These are phyloP conservation scores for Melanotaenia boesemani DNA, from an alignment of 2,797 vertebrate species.

Conservation along the genomic window DNA sequence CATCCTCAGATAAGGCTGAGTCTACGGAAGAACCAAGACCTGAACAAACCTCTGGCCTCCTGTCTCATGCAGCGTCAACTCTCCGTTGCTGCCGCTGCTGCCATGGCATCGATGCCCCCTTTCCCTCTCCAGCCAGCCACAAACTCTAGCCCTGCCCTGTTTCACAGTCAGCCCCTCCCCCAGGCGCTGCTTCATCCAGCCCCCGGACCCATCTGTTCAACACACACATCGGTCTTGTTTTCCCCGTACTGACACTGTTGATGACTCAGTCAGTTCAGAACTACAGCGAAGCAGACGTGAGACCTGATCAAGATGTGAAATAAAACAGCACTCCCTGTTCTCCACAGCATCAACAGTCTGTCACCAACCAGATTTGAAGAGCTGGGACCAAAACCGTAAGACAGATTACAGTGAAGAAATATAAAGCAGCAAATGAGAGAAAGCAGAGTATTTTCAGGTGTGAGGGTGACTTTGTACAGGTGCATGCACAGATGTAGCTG, in stretches of 20 bases:
- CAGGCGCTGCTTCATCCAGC: constrained; percentile 88
- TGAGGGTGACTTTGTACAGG: constrained; percentile 63
- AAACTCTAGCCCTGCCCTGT: constrained; percentile 85
- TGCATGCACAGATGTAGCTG: constrained; percentile 43
- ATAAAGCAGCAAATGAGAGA: constrained; percentile 3
- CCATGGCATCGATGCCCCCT: constrained; percentile 85
- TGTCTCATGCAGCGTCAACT: constrained; percentile 87
- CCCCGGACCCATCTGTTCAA: constrained; percentile 88
- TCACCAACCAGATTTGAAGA: constrained; percentile 19
- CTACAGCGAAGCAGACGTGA: constrained; percentile 13
- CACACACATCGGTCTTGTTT: constrained; percentile 90
- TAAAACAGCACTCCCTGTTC: constrained; percentile 11
- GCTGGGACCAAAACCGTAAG: neutral
- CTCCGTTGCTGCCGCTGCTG: constrained; percentile 85
- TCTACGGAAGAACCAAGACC: constrained; percentile 88
- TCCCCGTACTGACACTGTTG: constrained; percentile 88
- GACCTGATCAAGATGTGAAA: constrained; percentile 36
- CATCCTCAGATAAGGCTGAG: constrained; percentile 86
- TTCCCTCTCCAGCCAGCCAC: constrained; percentile 87
- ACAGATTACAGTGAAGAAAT: neutral
- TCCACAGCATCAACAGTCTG: constrained; percentile 10
- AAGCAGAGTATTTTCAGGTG: constrained; percentile 40
- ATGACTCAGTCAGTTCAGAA: constrained; percentile 31
- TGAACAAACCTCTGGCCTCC: constrained; percentile 88
- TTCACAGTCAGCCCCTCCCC: constrained; percentile 88